Conservation (phyloP, 2,888 invertebrate genomes). For the Spisula subtruncata region DNA sequence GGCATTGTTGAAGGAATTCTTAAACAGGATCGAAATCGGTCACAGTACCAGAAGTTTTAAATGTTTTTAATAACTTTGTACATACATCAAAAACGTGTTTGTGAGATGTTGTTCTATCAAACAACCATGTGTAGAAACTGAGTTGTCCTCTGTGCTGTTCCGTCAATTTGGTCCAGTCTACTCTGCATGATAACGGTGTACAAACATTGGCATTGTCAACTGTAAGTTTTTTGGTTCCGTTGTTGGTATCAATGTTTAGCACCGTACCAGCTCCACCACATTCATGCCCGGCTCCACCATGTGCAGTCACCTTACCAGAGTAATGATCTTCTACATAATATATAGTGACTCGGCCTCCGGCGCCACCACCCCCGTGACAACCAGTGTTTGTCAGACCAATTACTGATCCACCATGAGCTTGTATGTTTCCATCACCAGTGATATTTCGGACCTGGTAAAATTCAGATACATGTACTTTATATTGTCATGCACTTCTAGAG, state of each 20-base stretch:
- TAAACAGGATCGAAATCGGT: no score
- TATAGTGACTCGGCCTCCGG: slow-evolving; percentile 79
- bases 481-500: no score
- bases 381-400: slow-evolving; percentile 30
- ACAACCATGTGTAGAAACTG: slow-evolving; percentile 80
- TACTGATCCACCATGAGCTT: slow-evolving; percentile 71
- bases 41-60: not conserved
- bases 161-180: slow-evolving; percentile 73
- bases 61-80: not conserved
- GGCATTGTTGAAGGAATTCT: no score
- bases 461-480: not conserved
- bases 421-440: slow-evolving; percentile 71
- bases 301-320: slow-evolving; percentile 69
- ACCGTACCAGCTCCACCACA: slow-evolving; percentile 82
- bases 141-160: slow-evolving; percentile 75
- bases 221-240: slow-evolving; percentile 59
- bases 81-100: slow-evolving; percentile 63
- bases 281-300: slow-evolving; percentile 77
- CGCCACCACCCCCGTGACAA: slow-evolving; percentile 80
- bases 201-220: slow-evolving; percentile 79
- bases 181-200: slow-evolving; percentile 61
- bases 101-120: slow-evolving; percentile 68
- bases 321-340: slow-evolving; percentile 68
- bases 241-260: slow-evolving; percentile 56
- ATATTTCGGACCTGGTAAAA: slow-evolving; percentile 37